These are phyloP conservation scores for Palythoa heliodiscus DNA, from an alignment of 92 coral and sea anemone species.

Conservation along the genomic window DNA sequence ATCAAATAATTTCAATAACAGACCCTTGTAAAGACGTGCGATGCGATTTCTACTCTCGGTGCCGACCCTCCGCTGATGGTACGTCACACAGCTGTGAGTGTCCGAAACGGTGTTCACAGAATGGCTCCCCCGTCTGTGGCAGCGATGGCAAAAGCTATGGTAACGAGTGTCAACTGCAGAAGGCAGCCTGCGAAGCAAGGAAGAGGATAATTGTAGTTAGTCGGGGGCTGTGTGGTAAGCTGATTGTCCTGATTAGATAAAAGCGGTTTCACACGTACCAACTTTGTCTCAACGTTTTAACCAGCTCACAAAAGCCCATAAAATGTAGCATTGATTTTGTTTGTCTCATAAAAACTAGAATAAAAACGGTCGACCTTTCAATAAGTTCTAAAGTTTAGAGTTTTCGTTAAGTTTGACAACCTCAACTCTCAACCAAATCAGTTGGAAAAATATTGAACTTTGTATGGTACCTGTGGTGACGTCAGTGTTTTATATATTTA, in stretches of 20 bases:
- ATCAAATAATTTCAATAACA: neutral
- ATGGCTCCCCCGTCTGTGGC: constrained; percentile 76
- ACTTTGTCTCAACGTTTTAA: too few relatives aligned
- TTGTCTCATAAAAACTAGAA: too few relatives aligned
- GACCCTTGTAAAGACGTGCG: constrained; percentile 80
- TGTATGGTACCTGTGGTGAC: too few relatives aligned
- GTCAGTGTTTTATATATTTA: too few relatives aligned
- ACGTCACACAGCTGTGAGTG: constrained; percentile 72
- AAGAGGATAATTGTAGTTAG: constrained; percentile 49
- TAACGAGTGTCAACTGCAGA: constrained; percentile 82
- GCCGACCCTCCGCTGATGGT: constrained; percentile 66
- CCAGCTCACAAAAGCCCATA: too few relatives aligned
- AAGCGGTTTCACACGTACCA: too few relatives aligned
- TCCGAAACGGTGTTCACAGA: constrained; percentile 67
- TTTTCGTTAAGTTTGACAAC: too few relatives aligned
- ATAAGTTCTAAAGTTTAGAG: too few relatives aligned
- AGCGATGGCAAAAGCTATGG: constrained; percentile 78
- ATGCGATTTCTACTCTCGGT: constrained; percentile 76
- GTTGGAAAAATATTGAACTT: too few relatives aligned
- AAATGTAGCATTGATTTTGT: too few relatives aligned
- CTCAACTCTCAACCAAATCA: too few relatives aligned
- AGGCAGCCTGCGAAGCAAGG: constrained; percentile 62
- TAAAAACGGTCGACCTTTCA: too few relatives aligned
- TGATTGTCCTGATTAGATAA: neutral
- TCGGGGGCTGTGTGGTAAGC: constrained; percentile 80